Percentiles rank a stretch among this genome's conserved stretches.
phyloP scores from a whole-genome alignment of 2,888 invertebrate genomes.

The Rhaphigaster nebulosa region DNA sequence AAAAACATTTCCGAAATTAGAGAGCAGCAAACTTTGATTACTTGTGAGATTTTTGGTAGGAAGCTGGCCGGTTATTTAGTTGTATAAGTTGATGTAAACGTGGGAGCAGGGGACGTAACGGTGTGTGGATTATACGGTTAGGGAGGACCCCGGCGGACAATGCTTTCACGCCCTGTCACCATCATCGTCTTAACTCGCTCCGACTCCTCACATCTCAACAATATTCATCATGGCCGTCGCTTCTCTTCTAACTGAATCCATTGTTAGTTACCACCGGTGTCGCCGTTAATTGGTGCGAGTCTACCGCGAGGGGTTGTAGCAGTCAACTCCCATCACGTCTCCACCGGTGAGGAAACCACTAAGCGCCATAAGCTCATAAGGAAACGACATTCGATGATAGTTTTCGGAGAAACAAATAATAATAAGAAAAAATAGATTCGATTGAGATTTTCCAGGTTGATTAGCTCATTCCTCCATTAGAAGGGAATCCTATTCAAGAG shows the following conservation, averaged over 20 bases:
- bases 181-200: background rate
- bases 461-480: background rate
- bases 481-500: background rate
- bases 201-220: slow-evolving; percentile 8
- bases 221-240: slow-evolving; percentile 22
- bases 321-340: background rate
- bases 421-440: background rate
- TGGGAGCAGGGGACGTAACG: background rate
- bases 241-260: background rate
- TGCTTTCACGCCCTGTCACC: slow-evolving; percentile 37
- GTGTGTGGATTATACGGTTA: background rate
- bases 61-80: background rate
- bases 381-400: background rate
- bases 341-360: background rate
- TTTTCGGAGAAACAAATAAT: background rate
- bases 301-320: background rate
- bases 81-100: slow-evolving; percentile 49
- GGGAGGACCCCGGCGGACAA: background rate
- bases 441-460: background rate
- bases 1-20: background rate
- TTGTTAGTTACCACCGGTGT: background rate
- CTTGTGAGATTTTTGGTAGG: background rate
- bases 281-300: background rate
- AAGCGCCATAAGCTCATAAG: background rate
- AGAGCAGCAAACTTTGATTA: background rate